Evolutionary conservation across 2,113 vertebrate genomes (phyloP).

Genomic region (Machaerirhynchus nigripectus): DNA sequence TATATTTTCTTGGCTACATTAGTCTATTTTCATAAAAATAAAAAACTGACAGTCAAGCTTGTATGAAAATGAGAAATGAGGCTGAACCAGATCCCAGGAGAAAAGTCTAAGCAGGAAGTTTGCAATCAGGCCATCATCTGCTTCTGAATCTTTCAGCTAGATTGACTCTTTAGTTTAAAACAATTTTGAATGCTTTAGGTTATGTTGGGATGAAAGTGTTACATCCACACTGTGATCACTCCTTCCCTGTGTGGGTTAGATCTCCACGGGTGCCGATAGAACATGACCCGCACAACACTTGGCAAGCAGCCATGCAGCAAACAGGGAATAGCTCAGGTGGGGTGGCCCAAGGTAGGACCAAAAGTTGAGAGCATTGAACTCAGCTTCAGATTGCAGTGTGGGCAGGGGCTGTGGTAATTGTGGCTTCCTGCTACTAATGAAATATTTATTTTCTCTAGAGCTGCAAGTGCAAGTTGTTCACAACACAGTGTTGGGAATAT

Average conservation of each 20-base stretch:
- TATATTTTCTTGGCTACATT: constrained; percentile 37
- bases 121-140: background rate
- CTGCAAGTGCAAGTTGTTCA: background rate
- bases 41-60: background rate
- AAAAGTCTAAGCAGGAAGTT: constrained; percentile 23
- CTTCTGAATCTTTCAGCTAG: background rate
- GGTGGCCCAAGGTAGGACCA: background rate
- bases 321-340: background rate
- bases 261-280: background rate
- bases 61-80: constrained; percentile 28
- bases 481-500: background rate
- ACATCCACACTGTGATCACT: background rate
- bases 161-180: background rate
- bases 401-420: background rate
- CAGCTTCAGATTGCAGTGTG: background rate
- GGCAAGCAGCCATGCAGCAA: background rate
- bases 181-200: background rate
- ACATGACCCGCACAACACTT: background rate
- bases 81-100: background rate
- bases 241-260: background rate
- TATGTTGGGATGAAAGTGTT: background rate
- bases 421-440: background rate
- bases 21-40: background rate
- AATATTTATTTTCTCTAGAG: background rate
- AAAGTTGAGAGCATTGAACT: background rate